Conservation (phyloP, 2,797 vertebrate species). For the Bovichtus diacanthus region DNA sequence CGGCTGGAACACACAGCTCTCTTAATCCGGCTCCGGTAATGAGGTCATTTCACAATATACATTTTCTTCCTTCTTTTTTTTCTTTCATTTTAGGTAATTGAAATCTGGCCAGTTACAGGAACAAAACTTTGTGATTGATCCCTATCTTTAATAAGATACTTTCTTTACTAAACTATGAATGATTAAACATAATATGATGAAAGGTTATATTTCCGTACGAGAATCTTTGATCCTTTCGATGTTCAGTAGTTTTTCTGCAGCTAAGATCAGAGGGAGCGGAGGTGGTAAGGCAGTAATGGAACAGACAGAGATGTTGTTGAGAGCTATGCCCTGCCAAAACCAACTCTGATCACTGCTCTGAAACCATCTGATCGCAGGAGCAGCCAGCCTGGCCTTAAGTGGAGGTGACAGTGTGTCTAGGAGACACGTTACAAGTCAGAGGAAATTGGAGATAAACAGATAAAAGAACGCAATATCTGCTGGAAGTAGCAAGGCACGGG, state of each 20-base stretch:
- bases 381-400: conserved; percentile 66
- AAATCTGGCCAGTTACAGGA: conserved; percentile 73
- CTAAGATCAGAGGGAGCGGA: conserved; percentile 48
- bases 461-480: conserved; percentile 83
- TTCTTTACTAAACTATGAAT: conserved; percentile 12
- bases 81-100: conserved; percentile 75
- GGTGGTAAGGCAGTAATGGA: conserved; percentile 51
- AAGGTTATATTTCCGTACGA: conserved; percentile 30
- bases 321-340: conserved; percentile 69
- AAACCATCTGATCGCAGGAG: conserved; percentile 72
- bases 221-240: conserved; percentile 33
- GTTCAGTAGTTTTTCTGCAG: conserved; percentile 36
- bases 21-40: conserved; percentile 85
- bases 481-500: conserved; percentile 79
- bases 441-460: conserved; percentile 88
- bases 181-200: conserved; percentile 10
- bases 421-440: conserved; percentile 82
- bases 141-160: conserved; percentile 25
- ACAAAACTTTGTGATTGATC: conserved; percentile 56
- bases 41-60: conserved; percentile 86
- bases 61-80: conserved; percentile 73
- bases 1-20: conserved; percentile 82
- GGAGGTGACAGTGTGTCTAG: conserved; percentile 84
- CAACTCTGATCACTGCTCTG: conserved; percentile 68
- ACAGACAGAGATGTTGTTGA: conserved; percentile 69